Evolutionary conservation across 2,797 vertebrate genomes (phyloP).

Genomic region (Coendou prehensilis): DNA sequence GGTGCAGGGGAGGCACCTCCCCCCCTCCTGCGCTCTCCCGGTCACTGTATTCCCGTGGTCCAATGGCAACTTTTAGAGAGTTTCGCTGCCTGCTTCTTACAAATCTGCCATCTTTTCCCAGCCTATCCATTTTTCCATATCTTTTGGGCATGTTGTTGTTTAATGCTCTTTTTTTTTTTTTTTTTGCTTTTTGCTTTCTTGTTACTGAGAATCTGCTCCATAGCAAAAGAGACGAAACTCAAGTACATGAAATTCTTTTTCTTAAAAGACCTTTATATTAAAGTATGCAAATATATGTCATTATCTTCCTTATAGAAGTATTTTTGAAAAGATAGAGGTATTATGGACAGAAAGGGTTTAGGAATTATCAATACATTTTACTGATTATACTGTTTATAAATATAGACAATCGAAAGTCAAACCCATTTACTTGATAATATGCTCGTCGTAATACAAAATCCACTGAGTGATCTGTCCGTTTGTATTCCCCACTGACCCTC

Average conservation of each 20-base stretch:
- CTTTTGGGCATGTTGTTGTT: constrained; percentile 39
- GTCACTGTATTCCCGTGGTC: no score
- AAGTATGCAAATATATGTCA: neutral
- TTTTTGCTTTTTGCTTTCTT: neutral
- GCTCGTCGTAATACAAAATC: constrained; percentile 17
- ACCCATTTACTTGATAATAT: constrained; percentile 43
- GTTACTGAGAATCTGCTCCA: constrained; percentile 1
- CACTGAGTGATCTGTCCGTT: neutral
- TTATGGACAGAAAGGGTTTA: neutral
- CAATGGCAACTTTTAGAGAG: no score
- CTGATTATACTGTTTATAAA: neutral
- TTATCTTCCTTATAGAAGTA: neutral
- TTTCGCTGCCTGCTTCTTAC: no score
- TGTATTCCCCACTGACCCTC: neutral
- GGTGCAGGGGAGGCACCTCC: no score
- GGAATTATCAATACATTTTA: constrained; percentile 42
- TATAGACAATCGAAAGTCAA: constrained; percentile 3
- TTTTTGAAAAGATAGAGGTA: constrained; percentile 24
- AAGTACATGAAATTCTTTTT: neutral
- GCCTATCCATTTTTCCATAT: neutral
- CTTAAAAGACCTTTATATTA: neutral
- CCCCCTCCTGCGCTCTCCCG: no score
- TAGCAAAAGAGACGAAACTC: constrained; percentile 36
- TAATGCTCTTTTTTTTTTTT: neutral
- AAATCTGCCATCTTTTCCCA: no score